Evolutionary conservation across 2,888 invertebrate genomes (phyloP).

Genomic region (Rhagium mordax): DNA sequence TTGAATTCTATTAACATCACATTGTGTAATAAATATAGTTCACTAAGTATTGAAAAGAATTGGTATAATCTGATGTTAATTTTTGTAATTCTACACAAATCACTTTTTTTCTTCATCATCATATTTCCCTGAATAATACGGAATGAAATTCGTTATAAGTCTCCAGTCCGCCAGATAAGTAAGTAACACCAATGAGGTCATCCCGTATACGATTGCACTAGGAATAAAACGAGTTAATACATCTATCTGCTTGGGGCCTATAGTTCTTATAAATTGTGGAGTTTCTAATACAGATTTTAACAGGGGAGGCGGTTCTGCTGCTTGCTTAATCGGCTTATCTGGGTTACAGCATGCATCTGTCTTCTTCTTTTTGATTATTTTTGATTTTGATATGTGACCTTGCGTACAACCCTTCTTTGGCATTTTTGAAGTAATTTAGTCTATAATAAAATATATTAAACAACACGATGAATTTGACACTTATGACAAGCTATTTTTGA

Average conservation of each 20-base stretch:
- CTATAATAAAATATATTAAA: background rate
- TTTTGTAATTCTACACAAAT: too few species aligned
- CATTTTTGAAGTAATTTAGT: background rate
- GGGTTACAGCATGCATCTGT: too few species aligned
- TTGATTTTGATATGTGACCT: slow-evolving; percentile 32
- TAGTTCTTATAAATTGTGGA: background rate
- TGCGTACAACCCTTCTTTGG: background rate
- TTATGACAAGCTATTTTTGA: too few species aligned
- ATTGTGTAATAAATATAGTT: too few species aligned
- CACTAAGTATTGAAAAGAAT: too few species aligned
- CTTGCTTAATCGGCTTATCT: background rate
- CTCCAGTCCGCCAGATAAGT: slow-evolving; percentile 27
- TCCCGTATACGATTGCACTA: slow-evolving; percentile 14
- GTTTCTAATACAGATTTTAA: background rate
- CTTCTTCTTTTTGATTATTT: slow-evolving; percentile 30
- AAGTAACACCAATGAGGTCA: background rate
- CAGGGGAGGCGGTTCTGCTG: background rate
- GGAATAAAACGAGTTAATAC: slow-evolving; percentile 25
- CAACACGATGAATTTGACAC: background rate
- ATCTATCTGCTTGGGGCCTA: slow-evolving; percentile 17
- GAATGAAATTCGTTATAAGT: slow-evolving; percentile 10
- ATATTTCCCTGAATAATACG: slow-evolving; percentile 10
- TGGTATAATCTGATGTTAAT: too few species aligned
- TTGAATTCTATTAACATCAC: too few species aligned
- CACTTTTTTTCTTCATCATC: too few species aligned